Conservation (phyloP, 2,113 vertebrate species). For the Actenoides lindsayi region DNA sequence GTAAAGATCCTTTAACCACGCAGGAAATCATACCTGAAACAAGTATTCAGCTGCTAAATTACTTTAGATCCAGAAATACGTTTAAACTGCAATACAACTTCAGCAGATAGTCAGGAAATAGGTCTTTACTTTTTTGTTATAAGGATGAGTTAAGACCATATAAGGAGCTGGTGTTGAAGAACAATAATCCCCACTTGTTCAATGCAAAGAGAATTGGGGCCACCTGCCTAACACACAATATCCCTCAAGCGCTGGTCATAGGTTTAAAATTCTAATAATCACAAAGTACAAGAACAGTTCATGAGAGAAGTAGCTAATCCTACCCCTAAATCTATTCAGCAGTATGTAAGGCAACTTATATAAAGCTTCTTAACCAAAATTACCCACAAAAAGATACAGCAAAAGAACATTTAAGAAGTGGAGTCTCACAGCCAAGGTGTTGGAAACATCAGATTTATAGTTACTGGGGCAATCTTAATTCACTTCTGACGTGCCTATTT, state of each 20-base stretch:
- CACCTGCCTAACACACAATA: background rate
- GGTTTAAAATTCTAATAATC: background rate
- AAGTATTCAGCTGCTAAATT: background rate
- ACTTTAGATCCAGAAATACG: background rate
- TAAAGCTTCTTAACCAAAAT: background rate
- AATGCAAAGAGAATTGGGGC: background rate
- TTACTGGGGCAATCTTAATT: background rate
- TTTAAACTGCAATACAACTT: background rate
- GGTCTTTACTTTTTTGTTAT: background rate
- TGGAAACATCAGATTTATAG: background rate
- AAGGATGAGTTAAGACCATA: background rate
- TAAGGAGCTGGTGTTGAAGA: background rate
- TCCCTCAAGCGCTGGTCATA: background rate
- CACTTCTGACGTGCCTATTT: background rate
- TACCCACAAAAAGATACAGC: background rate
- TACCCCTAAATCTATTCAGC: background rate
- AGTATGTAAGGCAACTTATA: background rate
- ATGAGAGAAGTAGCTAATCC: background rate
- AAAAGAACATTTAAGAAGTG: background rate
- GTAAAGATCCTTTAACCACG: fast-evolving
- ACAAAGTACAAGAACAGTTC: background rate
- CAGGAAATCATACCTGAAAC: background rate
- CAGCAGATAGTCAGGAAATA: background rate
- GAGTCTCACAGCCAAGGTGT: background rate
- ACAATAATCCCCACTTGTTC: background rate